Evolutionary conservation across 2,888 invertebrate species (phyloP).

Genomic region (Buathra laborator): DNA sequence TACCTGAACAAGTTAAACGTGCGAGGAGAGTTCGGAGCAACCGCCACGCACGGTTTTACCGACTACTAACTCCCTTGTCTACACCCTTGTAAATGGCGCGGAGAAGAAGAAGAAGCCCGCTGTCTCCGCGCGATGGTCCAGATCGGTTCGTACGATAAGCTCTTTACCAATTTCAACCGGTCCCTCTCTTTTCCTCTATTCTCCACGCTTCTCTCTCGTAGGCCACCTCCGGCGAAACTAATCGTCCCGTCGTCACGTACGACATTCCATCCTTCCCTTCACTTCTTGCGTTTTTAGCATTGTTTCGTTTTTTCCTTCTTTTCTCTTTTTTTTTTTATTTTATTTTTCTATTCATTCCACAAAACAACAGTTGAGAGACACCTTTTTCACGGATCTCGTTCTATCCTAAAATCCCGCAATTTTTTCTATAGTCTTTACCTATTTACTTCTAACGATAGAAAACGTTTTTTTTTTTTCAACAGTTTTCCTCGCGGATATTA

Average conservation of each 20-base stretch:
- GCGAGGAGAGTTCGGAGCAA: slow-evolving; percentile 5
- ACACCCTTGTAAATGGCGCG: slow-evolving; percentile 73
- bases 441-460: not conserved
- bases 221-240: slow-evolving; percentile 77
- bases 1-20: slow-evolving; percentile 21
- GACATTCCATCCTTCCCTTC: slow-evolving; percentile 66
- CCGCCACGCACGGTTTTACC: slow-evolving; percentile 34
- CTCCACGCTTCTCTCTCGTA: slow-evolving; percentile 42
- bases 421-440: too few relatives aligned
- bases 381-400: too few relatives aligned
- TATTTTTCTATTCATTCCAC: not conserved
- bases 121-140: slow-evolving; percentile 63
- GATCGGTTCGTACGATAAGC: slow-evolving; percentile 67
- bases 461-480: not conserved
- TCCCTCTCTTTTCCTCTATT: slow-evolving; percentile 59
- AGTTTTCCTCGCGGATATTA: not conserved
- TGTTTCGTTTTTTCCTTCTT: slow-evolving; percentile 36
- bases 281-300: slow-evolving; percentile 63
- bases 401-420: too few relatives aligned
- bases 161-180: slow-evolving; percentile 68
- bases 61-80: slow-evolving; percentile 64
- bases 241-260: slow-evolving; percentile 74
- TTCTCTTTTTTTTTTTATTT: slow-evolving; percentile 6
- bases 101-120: slow-evolving; percentile 38
- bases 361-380: not conserved